Evolutionary conservation across 2,113 vertebrate genomes (phyloP).

Genomic region (Pterophyllum scalare): DNA sequence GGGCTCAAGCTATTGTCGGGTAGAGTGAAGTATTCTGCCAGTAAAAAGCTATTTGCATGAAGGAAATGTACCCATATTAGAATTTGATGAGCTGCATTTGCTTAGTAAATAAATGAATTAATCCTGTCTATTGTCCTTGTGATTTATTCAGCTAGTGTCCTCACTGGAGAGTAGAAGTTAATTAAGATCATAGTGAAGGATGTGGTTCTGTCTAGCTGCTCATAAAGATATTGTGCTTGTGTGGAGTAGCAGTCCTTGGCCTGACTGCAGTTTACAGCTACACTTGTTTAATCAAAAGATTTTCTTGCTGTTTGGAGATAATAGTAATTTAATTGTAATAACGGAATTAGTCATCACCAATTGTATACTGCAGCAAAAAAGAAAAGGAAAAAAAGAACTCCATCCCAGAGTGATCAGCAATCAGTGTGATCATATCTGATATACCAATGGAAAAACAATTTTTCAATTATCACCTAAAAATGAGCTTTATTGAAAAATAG

Average conservation of each 20-base stretch:
- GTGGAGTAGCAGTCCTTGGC: conserved; percentile 30
- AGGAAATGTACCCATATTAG: conserved; percentile 49
- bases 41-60: conserved; percentile 63
- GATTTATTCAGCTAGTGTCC: conserved; percentile 68
- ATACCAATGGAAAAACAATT: background rate
- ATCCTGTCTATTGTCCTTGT: conserved; percentile 76
- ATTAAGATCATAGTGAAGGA: conserved; percentile 70
- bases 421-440: background rate
- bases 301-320: conserved; percentile 20
- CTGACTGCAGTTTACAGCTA: conserved; percentile 8
- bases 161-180: conserved; percentile 70
- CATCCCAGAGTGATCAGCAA: background rate
- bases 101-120: conserved; percentile 77
- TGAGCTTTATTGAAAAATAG: background rate
- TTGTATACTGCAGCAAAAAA: background rate
- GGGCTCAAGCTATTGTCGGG: background rate
- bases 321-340: conserved; percentile 22
- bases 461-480: background rate
- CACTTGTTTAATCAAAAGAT: conserved; percentile 4
- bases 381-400: background rate
- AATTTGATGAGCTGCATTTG: conserved; percentile 67
- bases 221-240: conserved; percentile 35
- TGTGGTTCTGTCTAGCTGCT: conserved; percentile 42
- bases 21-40: background rate
- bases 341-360: conserved; percentile 13